These are phyloP conservation scores for Scytalopus superciliaris DNA, from an alignment of 2,113 vertebrate species.

Conservation along the genomic window DNA sequence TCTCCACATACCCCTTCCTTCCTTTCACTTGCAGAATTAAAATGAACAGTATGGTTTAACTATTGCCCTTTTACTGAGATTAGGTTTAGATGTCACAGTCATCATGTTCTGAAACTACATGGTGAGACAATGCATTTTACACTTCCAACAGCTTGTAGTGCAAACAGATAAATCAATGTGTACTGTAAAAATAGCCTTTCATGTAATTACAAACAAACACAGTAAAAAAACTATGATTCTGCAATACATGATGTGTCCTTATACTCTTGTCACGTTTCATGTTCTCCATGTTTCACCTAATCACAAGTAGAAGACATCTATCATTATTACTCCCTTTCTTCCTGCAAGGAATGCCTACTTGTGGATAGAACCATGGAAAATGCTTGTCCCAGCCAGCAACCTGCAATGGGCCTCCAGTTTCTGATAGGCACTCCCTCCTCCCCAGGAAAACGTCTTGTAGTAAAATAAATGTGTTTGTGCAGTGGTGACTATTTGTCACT, in stretches of 20 bases:
- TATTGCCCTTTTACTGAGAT: neutral
- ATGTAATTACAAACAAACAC: neutral
- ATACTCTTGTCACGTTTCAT: neutral
- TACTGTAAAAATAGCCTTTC: neutral
- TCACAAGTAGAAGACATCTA: neutral
- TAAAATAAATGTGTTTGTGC: conserved; percentile 79
- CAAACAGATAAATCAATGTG: neutral
- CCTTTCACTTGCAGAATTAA: neutral
- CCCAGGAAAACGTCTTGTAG: conserved; percentile 38
- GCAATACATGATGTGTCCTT: neutral
- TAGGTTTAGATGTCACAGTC: neutral
- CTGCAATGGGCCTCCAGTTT: neutral
- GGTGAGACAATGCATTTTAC: neutral
- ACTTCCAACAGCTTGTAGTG: neutral
- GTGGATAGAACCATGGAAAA: neutral
- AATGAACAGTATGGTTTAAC: neutral
- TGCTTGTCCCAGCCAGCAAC: neutral
- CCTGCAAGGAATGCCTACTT: neutral
- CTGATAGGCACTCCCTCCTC: conserved; percentile 22
- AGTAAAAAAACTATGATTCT: neutral
- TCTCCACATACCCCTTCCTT: neutral
- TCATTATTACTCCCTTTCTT: neutral
- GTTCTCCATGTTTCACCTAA: neutral
- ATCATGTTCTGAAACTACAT: neutral
- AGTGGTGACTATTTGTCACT: conserved; percentile 80